A percentile compares a stretch with the other conserved stretches of the same genome.
Evolutionary conservation across 2,888 invertebrate genomes (phyloP).

Genomic region (Amphimallon solstitiale): DNA sequence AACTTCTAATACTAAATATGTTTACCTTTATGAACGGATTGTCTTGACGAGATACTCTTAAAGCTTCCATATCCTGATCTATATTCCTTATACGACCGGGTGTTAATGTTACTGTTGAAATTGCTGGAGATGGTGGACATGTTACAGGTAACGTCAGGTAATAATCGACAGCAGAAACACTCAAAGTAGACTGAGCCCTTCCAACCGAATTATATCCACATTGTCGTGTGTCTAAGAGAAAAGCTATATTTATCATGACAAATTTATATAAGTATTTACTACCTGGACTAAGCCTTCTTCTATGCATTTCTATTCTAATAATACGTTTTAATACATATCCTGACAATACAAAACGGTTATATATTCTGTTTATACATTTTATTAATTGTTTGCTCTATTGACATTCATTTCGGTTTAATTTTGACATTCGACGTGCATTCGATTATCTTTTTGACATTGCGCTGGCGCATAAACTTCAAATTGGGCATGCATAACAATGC

Average conservation of each 20-base stretch:
- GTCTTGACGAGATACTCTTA: conserved; percentile 83
- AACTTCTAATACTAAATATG: no score
- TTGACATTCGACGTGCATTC: neutral
- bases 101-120: conserved; percentile 75
- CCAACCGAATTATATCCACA: conserved; percentile 53
- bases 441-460: conserved; percentile 1
- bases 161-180: conserved; percentile 61
- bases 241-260: neutral
- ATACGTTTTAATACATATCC: conserved; percentile 3
- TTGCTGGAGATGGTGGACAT: conserved; percentile 66
- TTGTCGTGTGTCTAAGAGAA: conserved; percentile 40
- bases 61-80: conserved; percentile 86
- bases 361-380: neutral
- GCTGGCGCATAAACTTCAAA: neutral
- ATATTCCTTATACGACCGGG: conserved; percentile 81
- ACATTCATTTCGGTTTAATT: conserved; percentile 2
- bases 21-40: conserved; percentile 83
- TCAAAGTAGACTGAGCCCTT: conserved; percentile 59
- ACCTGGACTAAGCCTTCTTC: conserved; percentile 34
- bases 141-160: conserved; percentile 59
- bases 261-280: neutral
- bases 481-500: neutral
- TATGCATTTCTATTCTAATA: conserved; percentile 27
- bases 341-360: neutral
- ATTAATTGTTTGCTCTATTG: conserved; percentile 5